Percentiles rank a stretch among this genome's conserved stretches.
Evolutionary conservation across 1,140 invertebrate species (phyloP).

Genomic region (Drosophila jambulina): DNA sequence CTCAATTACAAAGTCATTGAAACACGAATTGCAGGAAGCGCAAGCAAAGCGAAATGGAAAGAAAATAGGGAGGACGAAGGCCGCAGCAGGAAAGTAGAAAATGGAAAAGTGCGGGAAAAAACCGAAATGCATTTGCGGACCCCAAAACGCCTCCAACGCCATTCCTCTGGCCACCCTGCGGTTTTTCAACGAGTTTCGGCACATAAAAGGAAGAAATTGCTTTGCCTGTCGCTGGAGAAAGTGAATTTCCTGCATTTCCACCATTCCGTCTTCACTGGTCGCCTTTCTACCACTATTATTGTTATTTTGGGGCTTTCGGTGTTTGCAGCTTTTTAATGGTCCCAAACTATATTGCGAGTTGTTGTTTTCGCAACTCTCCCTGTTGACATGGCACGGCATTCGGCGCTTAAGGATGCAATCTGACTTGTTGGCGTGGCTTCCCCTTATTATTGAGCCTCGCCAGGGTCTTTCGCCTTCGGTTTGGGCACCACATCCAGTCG

Average conservation of each 20-base stretch:
- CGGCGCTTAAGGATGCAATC: slow-evolving; percentile 60
- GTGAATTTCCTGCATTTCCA: slow-evolving; percentile 63
- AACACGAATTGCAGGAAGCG: slow-evolving; percentile 54
- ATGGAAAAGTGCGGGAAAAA: slow-evolving; percentile 30
- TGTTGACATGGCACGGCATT: slow-evolving; percentile 64
- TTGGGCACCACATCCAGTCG: slow-evolving; percentile 3
- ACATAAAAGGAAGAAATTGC: slow-evolving; percentile 44
- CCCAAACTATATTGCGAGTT: slow-evolving; percentile 43
- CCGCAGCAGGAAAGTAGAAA: slow-evolving; percentile 12
- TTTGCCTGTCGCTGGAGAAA: slow-evolving; percentile 42
- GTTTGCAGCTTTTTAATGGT: slow-evolving; percentile 61
- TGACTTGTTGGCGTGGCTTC: slow-evolving; percentile 18
- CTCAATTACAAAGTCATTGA: slow-evolving; percentile 67
- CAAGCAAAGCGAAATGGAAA: slow-evolving; percentile 41
- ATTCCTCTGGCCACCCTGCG: slow-evolving; percentile 1
- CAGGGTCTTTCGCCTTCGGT: slow-evolving; percentile 1
- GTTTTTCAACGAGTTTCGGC: slow-evolving; percentile 34
- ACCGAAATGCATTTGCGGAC: slow-evolving; percentile 38
- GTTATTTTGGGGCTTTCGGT: slow-evolving; percentile 47
- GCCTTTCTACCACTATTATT: slow-evolving; percentile 48
- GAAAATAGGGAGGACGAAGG: background rate
- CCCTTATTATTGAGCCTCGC: slow-evolving; percentile 14
- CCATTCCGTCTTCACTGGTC: slow-evolving; percentile 17
- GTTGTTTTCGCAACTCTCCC: slow-evolving; percentile 28
- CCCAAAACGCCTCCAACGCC: background rate